Base-by-base conservation (phyloP, 2,888 invertebrate genomes). In the Kuschelorhynchus macadamiae region DNA sequence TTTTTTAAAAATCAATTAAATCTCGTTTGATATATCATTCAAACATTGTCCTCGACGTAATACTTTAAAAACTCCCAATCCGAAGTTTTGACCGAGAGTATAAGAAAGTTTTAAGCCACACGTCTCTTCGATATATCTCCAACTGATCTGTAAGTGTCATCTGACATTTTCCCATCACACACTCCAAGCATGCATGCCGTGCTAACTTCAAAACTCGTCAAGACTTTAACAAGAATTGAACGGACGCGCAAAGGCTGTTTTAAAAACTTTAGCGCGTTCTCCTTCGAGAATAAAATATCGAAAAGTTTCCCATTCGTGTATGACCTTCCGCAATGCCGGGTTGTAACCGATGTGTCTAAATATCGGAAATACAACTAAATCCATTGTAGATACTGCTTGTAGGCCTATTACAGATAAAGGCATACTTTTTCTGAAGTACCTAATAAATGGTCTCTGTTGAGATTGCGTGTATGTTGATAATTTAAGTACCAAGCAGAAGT, bases 81-180 rank as follows among this genome's bases (percentile, higher is more conserved):
- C n/a, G n/a, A n/a, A n/a, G n/a, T n/a, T n/a, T n/a, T n/a, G n/a
- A n/a, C n/a, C n/a, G n/a, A n/a, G n/a, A n/a, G n/a, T n/a, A n/a
- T n/a, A n/a, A n/a, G n/a, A 20, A 42, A 50, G 41, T 60, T 50
- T 18, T 42, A 14, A 41, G 60, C 42, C 42, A 36, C 42, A 50
- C 60, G 60, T 41, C 41, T 32, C 32, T 50, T 42, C 49, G 49
- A 60, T 59, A 49, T 60, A 60, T 60, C 50, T 60, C 16, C 12
- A 2, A 30, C 41, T 55, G 55, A 55, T 47, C 41, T 67, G 42
- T 50, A 42, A 62, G 56, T 67, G 67, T 67, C 67, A 67, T 62
- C 41, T 67, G 67, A 62, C 62, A 44, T 50, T 67, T 65, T 67
- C 62, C 67, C 67, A 62, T 67, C 67, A 61, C 60, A 61, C 20